Percentiles rank a stretch among this genome's conserved stretches.
These are phyloP conservation scores for Tillus elongatus DNA, from an alignment of 2,888 invertebrate species.

Conservation along the genomic window DNA sequence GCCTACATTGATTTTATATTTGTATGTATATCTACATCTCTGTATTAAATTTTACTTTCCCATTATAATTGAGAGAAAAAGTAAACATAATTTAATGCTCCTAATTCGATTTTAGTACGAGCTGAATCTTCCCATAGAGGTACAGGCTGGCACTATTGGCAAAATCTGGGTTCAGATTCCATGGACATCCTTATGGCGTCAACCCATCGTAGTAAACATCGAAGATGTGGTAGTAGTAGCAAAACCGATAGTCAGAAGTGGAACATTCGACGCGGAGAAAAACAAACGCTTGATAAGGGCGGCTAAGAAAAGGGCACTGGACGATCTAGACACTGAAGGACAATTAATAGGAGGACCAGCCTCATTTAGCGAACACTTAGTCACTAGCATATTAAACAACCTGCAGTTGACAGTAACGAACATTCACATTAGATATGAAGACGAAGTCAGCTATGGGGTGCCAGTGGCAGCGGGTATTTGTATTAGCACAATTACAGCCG, in stretches of 20 bases:
- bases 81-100: too few relatives aligned
- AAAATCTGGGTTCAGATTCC: constrained; percentile 66
- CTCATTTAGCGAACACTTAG: constrained; percentile 61
- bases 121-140: constrained; percentile 70
- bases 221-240: constrained; percentile 71
- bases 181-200: constrained; percentile 66
- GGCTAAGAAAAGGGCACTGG: constrained; percentile 60
- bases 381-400: constrained; percentile 69
- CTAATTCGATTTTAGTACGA: constrained; percentile 71
- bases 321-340: constrained; percentile 53
- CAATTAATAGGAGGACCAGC: constrained; percentile 54
- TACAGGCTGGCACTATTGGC: constrained; percentile 72
- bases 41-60: too few relatives aligned
- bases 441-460: constrained; percentile 55
- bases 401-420: constrained; percentile 69
- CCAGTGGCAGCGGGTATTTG: constrained; percentile 69
- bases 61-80: too few relatives aligned
- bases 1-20: too few relatives aligned
- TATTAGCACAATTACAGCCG: constrained; percentile 65
- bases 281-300: constrained; percentile 65
- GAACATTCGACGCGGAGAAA: constrained; percentile 62
- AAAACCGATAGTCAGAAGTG: constrained; percentile 59
- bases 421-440: constrained; percentile 75
- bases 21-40: too few relatives aligned
- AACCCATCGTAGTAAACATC: constrained; percentile 62